Percentiles rank a stretch among this genome's conserved stretches.
phyloP scores from a whole-genome alignment of 2,797 vertebrate species.

The Hoplostethus atlanticus region DNA sequence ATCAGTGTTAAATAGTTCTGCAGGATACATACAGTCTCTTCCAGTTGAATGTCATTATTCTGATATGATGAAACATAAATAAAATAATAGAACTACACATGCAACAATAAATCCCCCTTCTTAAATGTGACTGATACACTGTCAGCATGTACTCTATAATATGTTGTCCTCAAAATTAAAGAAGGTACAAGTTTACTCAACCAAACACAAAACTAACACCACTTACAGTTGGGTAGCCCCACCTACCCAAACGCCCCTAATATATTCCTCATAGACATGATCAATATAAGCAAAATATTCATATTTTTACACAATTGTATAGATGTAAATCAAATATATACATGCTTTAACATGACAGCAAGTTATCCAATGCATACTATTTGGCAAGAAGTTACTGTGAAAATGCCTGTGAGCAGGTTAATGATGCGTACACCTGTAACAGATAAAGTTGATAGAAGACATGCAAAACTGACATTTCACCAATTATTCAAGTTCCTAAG shows the following conservation, averaged over 20 bases:
- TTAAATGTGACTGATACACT: neutral
- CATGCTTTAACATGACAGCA: constrained; percentile 44
- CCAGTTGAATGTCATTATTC: neutral
- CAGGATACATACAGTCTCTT: neutral
- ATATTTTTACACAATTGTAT: constrained; percentile 68
- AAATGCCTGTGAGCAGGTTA: constrained; percentile 6
- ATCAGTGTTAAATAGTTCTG: too few species aligned
- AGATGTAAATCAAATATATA: constrained; percentile 60
- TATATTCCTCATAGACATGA: constrained; percentile 2
- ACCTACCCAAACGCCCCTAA: constrained; percentile 5
- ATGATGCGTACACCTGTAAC: constrained; percentile 32
- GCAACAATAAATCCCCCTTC: constrained; percentile 40
- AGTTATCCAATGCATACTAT: constrained; percentile 25
- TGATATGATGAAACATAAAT: constrained; percentile 60
- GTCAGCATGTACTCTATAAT: constrained; percentile 22
- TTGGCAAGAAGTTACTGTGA: constrained; percentile 52
- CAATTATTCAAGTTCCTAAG: constrained; percentile 19
- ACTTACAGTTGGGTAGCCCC: constrained; percentile 41
- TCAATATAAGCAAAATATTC: constrained; percentile 68
- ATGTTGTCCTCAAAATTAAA: constrained; percentile 42
- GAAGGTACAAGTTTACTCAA: constrained; percentile 59
- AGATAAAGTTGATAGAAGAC: constrained; percentile 37
- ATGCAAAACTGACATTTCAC: constrained; percentile 13
- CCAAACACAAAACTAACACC: constrained; percentile 71
- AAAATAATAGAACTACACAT: constrained; percentile 54